Evolutionary conservation across 2,113 vertebrate species (phyloP), one percentile per base, ranked within the genome.

Genomic region (human (Homo sapiens)): DNA sequence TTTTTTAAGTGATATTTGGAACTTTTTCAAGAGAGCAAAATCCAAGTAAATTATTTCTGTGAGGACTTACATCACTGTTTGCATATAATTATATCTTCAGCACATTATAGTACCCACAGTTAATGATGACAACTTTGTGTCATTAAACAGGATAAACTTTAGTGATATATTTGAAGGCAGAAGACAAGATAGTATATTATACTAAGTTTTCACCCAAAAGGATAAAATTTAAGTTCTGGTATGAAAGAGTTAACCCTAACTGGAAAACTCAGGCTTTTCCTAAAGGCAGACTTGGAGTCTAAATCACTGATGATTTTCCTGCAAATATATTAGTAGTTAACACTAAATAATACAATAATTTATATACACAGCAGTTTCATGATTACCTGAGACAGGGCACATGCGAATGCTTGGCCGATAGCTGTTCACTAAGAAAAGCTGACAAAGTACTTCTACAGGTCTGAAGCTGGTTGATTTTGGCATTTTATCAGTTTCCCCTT

Each of bases 201-300:
- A 57, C 18, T 48, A 90, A 75, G n/a, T 80, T 94, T 95, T 91
- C 40, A 95, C 25, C 32, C 59, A 90, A 91, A 95, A 57, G 75
- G 23, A 79, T 84, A 78, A 68, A 70, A 90, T 50, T 79, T 68
- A 70, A 79, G 18, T 79, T 85, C 57, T 59, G 25, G 22, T 50
- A 27, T 83, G 57, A 94, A 66, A 86, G n/a, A 89, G 27, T 85
- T 72, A 86, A 79, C 14, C 14, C 57, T 38, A 57, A 23, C 30
- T 68, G 32, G 48, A 78, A 78, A 88, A 82, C 32, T 57, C 38
- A 75, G 45, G n/a, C 30, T 93, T 92, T 88, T 68, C 83, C 5
- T 93, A 89, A 40, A 12, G 25, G 66, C 12, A 82, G 64, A 72
- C 2, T 50, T 8, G 11, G 27, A 13, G 4, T 50, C 66, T 75